Percentiles rank a stretch among this genome's conserved stretches.
Conservation (phyloP, 2,888 invertebrate species). For the Rhamnusium bicolor region DNA sequence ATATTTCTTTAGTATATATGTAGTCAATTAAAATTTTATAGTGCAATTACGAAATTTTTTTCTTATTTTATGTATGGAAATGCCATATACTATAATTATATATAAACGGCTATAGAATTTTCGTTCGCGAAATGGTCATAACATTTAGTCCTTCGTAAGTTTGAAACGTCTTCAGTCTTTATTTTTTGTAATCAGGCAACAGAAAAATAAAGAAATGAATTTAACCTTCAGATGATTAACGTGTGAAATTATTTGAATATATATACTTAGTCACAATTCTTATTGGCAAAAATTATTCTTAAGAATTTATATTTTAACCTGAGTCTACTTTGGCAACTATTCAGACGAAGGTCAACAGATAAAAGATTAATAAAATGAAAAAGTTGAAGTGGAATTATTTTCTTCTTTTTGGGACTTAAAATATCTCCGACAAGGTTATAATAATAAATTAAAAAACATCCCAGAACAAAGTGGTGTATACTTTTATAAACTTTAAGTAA, state of each 20-base stretch:
- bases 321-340: conserved; percentile 26
- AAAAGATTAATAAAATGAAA: conserved; percentile 20
- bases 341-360: conserved; percentile 28
- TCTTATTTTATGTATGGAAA: conserved; percentile 18
- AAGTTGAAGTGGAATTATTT: conserved; percentile 14
- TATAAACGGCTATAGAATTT: no score
- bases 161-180: no score
- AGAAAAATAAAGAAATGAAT: conserved; percentile 3
- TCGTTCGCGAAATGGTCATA: no score
- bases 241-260: not conserved
- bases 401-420: conserved; percentile 32
- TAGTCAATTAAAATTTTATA: conserved; percentile 3
- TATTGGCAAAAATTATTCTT: not conserved
- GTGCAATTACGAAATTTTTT: not conserved
- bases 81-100: conserved; percentile 18
- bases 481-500: no score
- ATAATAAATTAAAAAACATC: not conserved
- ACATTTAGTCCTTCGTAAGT: no score
- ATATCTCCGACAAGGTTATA: conserved; percentile 26
- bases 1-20: not conserved
- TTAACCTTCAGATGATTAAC: conserved; percentile 15
- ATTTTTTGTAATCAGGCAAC: conserved; percentile 15
- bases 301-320: conserved; percentile 1
- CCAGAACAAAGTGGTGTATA: not conserved
- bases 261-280: not conserved